Evolutionary conservation across 2,888 invertebrate species (phyloP), one percentile per base, ranked within the genome.

Genomic region (Disparrhopalites patrizii): DNA sequence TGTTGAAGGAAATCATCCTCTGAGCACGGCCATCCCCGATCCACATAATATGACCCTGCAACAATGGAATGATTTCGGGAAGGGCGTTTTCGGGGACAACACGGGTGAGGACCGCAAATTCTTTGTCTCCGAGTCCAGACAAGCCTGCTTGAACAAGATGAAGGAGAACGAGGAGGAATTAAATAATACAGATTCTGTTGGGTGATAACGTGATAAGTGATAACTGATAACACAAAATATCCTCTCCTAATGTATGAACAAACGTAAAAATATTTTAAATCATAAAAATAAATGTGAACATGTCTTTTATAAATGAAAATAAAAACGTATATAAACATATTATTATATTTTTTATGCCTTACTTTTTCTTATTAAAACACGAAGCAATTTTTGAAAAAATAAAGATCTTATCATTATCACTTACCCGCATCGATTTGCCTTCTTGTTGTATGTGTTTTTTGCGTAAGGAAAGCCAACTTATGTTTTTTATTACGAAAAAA

Each of bases 61-160:
- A 62, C 64, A 72, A 58, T 71, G 74, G 71, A 73, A 75, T 43
- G 75, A 74, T 3, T 74, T 70, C 50, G 73, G 72, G 15, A 73
- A 72, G 47, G 60, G 57, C 10, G 63, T 73, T 51, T 74, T 72
- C 61, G 68, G 65, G 2, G 70, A 70, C 3, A 67, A 70, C 20
- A 70, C 73, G 20, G 70, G 47, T 8, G 69, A 74, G 4, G 69
- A 72, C 50, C 57, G 73, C 18, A 75, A 74, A 52, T 63, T 72
- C 57, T 74, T 75, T 57, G 68, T 70, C n/a, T 68, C 72, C 1
- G 73, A 73, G 36, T 62, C 72, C 1, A 56, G 75, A 15, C 51
- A 71, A 25, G 72, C 68, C 33, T 67, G 68, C n/a, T 7, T 62
- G 20, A 62, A 66, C n/a, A 71, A 73, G 27, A 73, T 75, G 73